These are phyloP conservation scores for Sarotherodon lohbergeri DNA, from an alignment of 2,113 vertebrate species.

Conservation along the genomic window DNA sequence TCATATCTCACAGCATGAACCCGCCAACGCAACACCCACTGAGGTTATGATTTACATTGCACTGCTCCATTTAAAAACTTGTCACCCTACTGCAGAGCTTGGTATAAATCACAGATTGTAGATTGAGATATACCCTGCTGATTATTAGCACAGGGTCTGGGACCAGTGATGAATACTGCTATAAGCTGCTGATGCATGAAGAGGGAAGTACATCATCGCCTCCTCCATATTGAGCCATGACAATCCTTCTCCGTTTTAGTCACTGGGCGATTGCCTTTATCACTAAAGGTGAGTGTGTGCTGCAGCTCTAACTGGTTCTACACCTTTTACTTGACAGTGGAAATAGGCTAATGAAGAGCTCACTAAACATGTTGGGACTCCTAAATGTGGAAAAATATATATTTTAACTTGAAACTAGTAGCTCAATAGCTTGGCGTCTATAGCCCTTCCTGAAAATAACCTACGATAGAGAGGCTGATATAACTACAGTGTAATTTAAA, in stretches of 20 bases:
- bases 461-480: not conserved
- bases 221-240: constrained; percentile 40
- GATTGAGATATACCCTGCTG: constrained; percentile 62
- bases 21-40: constrained; percentile 20
- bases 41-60: constrained; percentile 50
- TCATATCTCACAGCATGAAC: constrained; percentile 18
- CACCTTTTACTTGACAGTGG: not conserved
- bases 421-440: not conserved
- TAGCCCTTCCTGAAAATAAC: not conserved
- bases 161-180: constrained; percentile 59
- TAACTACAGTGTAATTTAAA: not conserved
- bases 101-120: constrained; percentile 58
- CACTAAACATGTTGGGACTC: not conserved
- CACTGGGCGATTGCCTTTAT: not conserved
- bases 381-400: not conserved
- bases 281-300: not conserved
- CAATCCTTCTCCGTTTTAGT: constrained; percentile 34
- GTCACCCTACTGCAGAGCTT: constrained; percentile 41
- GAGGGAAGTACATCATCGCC: constrained; percentile 59
- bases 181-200: constrained; percentile 68
- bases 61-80: constrained; percentile 60
- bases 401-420: not conserved
- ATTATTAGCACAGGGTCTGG: constrained; percentile 52
- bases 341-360: not conserved
- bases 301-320: not conserved